phyloP scores from a whole-genome alignment of 2,888 invertebrate genomes.

The Scaptodrosophila latifasciaeformis region DNA sequence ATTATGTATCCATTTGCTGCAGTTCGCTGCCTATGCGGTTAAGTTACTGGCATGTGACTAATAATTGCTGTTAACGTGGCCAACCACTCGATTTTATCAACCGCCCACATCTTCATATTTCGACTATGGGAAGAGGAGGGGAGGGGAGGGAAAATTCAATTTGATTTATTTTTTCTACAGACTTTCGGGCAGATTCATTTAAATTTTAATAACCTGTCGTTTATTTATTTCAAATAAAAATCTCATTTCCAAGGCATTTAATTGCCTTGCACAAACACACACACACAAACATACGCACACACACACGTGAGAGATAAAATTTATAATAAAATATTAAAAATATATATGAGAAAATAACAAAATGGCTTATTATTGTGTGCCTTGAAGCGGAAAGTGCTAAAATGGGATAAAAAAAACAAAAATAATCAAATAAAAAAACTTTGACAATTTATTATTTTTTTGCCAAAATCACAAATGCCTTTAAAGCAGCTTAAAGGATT shows the following conservation, averaged over 20 bases:
- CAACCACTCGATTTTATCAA: too few relatives aligned
- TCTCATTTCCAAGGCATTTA: not conserved
- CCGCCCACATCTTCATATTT: too few relatives aligned
- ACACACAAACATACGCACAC: too few relatives aligned
- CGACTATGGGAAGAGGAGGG: too few relatives aligned
- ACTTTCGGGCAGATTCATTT: not conserved
- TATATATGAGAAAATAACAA: not conserved
- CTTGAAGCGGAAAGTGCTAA: conserved; percentile 18
- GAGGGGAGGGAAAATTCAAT: too few relatives aligned
- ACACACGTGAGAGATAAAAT: too few relatives aligned
- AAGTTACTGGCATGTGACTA: not conserved
- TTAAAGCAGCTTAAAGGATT: too few relatives aligned
- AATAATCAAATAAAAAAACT: too few relatives aligned
- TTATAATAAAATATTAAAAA: too few relatives aligned
- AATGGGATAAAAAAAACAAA: conserved; percentile 1
- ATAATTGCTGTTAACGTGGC: conserved; percentile 1
- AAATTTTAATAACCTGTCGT: not conserved
- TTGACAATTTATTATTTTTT: too few relatives aligned
- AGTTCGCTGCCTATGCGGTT: conserved; percentile 1
- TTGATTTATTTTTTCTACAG: too few relatives aligned
- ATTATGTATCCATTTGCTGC: conserved; percentile 15
- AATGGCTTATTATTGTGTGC: conserved; percentile 13
- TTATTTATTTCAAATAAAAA: not conserved
- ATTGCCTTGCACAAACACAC: not conserved
- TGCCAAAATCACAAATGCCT: too few relatives aligned